These are phyloP conservation scores for Numenius phaeopus DNA, from an alignment of 2,797 vertebrate genomes.

Conservation along the genomic window DNA sequence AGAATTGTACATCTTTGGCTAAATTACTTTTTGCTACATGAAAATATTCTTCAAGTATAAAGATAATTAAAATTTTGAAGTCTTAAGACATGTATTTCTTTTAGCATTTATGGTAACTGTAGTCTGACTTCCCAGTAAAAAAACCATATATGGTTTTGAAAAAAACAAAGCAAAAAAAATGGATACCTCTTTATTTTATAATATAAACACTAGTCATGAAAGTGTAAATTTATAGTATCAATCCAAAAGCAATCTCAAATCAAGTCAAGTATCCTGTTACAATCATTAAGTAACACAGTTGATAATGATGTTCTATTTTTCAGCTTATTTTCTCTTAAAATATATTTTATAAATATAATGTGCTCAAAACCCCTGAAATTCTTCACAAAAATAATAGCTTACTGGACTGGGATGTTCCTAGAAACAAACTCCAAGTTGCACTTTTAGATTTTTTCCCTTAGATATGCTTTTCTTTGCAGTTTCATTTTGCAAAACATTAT, in stretches of 20 bases:
- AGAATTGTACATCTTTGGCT: background rate
- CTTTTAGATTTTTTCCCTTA: background rate
- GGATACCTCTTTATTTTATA: background rate
- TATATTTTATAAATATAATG: background rate
- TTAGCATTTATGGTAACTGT: background rate
- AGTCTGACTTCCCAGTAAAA: background rate
- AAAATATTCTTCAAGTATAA: background rate
- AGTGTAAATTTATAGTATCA: background rate
- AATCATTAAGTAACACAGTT: background rate
- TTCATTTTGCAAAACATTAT: background rate
- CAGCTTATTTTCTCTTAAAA: background rate
- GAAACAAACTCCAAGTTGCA: background rate
- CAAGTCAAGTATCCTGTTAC: background rate
- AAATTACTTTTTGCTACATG: background rate
- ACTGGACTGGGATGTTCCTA: background rate
- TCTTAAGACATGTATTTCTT: background rate
- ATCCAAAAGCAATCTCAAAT: background rate
- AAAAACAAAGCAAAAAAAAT: background rate
- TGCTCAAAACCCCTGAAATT: background rate
- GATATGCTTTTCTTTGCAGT: background rate
- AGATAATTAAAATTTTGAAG: background rate
- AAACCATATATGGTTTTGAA: rapidly evolving
- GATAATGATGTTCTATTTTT: background rate
- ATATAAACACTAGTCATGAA: background rate
- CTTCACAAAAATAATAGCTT: background rate